Evolutionary conservation across 2,888 invertebrate species (phyloP).

Genomic region (Drosophila longiperda): DNA sequence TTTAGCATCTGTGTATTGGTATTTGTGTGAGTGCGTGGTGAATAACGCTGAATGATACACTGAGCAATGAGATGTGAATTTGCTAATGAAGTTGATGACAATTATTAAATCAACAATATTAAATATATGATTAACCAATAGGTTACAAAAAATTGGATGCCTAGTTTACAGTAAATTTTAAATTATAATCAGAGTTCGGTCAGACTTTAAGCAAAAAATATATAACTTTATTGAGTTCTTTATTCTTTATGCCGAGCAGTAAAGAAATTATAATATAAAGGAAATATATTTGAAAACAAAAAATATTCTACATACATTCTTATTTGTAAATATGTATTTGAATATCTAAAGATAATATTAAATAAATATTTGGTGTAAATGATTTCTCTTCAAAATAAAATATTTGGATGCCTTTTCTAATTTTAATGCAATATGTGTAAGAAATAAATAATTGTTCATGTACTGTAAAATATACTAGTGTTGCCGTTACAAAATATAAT

Average conservation of each 20-base stretch:
- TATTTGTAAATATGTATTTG: not conserved
- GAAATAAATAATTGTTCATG: too few relatives aligned
- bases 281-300: not conserved
- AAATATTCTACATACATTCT: not conserved
- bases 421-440: not conserved
- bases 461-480: not conserved
- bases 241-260: not conserved
- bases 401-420: not conserved
- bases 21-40: constrained; percentile 53
- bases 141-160: not conserved
- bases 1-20: constrained; percentile 8
- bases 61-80: constrained; percentile 2
- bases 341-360: not conserved
- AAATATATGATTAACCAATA: not conserved
- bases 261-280: not conserved
- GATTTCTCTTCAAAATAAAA: not conserved
- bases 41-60: constrained; percentile 42
- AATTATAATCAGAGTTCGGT: not conserved
- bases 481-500: not conserved
- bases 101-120: not conserved
- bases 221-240: not conserved
- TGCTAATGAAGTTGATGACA: not conserved
- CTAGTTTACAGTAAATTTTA: not conserved
- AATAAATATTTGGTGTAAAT: not conserved
- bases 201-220: not conserved